Evolutionary conservation across 2,888 invertebrate species (phyloP), one percentile per base, ranked within the genome.

Genomic region (Drosophila pegasa): DNA sequence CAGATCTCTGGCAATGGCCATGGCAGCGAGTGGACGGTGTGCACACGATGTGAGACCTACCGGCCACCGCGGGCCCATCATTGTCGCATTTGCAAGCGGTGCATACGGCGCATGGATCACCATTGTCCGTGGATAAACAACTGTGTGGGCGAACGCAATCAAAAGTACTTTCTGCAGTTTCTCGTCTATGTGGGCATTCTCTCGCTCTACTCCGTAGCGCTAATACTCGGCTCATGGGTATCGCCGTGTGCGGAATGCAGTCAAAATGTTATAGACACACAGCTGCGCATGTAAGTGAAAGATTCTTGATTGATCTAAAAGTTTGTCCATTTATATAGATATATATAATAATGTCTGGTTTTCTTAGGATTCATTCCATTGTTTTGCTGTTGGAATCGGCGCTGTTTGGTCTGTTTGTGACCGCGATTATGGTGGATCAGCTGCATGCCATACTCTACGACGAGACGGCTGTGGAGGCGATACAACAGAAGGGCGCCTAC

Each of bases 121-220:
- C 97, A 98, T 92, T 97, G 97, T 91, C 96, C 97, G 6, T 97
- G 97, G 97, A 97, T 98, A 50, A 98, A 98, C 91, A 98, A 98
- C 92, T 98, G 98, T 92, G 97, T 98, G 6, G 98, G 97, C 45
- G 97, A 98, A 92, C 94, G 95, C 87, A 98, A 98, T 93, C 97
- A 98, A 93, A 97, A 97, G 91, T 97, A 96, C 93, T 98, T 98
- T 92, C 94, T 98, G 75, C 96, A 98, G 90, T 98, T 98, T 93
- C 93, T 97, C 71, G 93, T 97, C 41, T 97, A 96, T 91, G 96
- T 96, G 66, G 96, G 95, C 59, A 92, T 94, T 47, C 91, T 95
- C 67, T 93, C 95, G 2, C 78, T 94, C 0, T 96, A 96, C 90
- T 95, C 96, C 9, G 93, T 96, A 41, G 93, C 93, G n/a, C 92